These are phyloP conservation scores for Hirudinaria manillensis DNA, from an alignment of 2,888 invertebrate genomes.

Conservation along the genomic window DNA sequence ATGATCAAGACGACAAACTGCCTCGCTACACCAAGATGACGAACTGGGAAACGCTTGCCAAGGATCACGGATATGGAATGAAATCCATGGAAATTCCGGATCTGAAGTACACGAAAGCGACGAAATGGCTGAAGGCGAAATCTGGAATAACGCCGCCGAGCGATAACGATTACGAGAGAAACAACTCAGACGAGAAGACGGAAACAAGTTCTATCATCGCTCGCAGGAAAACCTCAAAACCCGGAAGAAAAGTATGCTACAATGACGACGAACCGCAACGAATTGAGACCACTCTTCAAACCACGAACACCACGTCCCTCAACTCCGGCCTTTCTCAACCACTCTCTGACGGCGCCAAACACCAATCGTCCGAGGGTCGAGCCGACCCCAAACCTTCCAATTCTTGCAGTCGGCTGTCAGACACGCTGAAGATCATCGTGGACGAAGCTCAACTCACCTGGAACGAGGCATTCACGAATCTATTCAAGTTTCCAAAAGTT, in stretches of 20 bases:
- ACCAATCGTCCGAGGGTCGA: too few species aligned
- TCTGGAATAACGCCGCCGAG: neutral
- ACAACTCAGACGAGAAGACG: neutral
- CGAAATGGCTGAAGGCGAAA: slow-evolving; percentile 7
- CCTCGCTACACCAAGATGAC: too few species aligned
- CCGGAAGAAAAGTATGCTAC: neutral
- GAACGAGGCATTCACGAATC: neutral
- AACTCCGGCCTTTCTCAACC: neutral
- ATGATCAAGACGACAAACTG: too few species aligned
- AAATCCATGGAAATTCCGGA: neutral
- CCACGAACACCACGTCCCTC: neutral
- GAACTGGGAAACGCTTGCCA: too few species aligned
- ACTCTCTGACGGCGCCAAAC: neutral
- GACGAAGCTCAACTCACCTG: neutral
- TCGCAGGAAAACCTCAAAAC: neutral
- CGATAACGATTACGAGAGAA: neutral
- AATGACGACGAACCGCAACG: neutral
- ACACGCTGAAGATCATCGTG: neutral
- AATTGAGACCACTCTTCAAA: neutral
- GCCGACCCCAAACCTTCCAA: neutral
- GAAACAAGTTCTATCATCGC: neutral
- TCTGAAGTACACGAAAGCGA: neutral
- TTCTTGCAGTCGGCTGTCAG: neutral
- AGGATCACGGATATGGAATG: too few species aligned
- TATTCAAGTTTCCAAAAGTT: neutral